phyloP scores from a whole-genome alignment of 2,888 invertebrate genomes.

The Nasonia oneida region DNA sequence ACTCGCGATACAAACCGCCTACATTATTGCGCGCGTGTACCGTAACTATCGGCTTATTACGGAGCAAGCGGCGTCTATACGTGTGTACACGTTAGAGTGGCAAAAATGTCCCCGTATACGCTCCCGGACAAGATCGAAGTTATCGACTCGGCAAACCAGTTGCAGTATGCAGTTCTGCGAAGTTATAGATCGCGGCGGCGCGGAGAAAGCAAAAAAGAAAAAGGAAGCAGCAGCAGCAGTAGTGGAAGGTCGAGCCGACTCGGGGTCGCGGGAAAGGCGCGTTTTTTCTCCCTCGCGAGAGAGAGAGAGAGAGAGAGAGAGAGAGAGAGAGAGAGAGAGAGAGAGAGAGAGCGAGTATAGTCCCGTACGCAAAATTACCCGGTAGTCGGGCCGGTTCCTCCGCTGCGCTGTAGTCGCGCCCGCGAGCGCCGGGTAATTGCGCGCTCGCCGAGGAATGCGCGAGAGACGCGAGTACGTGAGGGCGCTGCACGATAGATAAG shows the following conservation, averaged over 20 bases:
- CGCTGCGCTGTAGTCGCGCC: conserved; percentile 54
- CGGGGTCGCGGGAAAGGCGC: conserved; percentile 57
- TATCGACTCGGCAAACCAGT: conserved; percentile 33
- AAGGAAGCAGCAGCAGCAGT: conserved; percentile 29
- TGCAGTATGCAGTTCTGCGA: neutral
- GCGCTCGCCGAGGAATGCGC: conserved; percentile 55
- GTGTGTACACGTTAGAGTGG: neutral
- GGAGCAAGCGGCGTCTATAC: neutral
- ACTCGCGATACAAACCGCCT: conserved; percentile 15
- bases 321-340: too few species aligned
- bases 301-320: too few species aligned
- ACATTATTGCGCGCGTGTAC: conserved; percentile 5
- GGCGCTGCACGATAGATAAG: neutral
- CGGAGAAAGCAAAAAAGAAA: conserved; percentile 8
- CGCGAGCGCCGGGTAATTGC: conserved; percentile 61
- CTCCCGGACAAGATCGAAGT: conserved; percentile 29
- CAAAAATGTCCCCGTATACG: neutral
- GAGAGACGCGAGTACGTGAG: neutral
- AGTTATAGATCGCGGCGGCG: neutral
- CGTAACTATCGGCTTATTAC: conserved; percentile 18
- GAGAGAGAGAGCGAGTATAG: neutral
- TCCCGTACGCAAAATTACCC: conserved; percentile 64
- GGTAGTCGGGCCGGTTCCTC: conserved; percentile 55
- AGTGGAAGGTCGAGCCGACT: conserved; percentile 54
- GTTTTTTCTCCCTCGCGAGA: conserved; percentile 32